These are phyloP conservation scores for Adrianichthys oophorus DNA, from an alignment of 2,797 vertebrate genomes.

Conservation along the genomic window DNA sequence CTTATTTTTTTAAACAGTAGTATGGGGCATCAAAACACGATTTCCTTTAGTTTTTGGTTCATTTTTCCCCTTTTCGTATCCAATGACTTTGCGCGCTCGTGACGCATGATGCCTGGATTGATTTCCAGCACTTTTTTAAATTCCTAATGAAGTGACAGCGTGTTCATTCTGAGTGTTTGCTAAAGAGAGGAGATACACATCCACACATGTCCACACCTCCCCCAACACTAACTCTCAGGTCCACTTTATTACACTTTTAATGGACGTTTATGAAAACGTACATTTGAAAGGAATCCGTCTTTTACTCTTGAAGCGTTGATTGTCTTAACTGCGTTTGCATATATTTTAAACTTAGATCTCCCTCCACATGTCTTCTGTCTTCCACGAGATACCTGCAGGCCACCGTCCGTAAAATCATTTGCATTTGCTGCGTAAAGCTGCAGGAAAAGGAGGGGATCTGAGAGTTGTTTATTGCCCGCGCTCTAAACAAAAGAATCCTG, in stretches of 20 bases:
- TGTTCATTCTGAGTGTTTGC: constrained; percentile 88
- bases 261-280: too few species aligned
- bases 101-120: constrained; percentile 22
- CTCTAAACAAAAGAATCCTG: constrained; percentile 97
- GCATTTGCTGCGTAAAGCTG: constrained; percentile 51
- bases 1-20: constrained; percentile 86
- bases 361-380: constrained; percentile 41
- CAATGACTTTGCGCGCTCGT: constrained; percentile 46
- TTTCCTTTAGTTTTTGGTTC: neutral
- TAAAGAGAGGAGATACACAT: constrained; percentile 60
- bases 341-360: constrained; percentile 19
- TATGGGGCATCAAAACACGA: constrained; percentile 10
- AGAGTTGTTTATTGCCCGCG: constrained; percentile 88
- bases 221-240: constrained; percentile 22
- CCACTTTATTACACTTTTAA: neutral
- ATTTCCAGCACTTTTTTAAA: constrained; percentile 57
- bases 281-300: too few species aligned
- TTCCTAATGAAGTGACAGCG: constrained; percentile 71
- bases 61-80: neutral
- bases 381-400: constrained; percentile 7
- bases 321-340: constrained; percentile 11
- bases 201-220: constrained; percentile 45
- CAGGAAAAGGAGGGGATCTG: constrained; percentile 64
- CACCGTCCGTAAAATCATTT: constrained; percentile 46
- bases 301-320: too few species aligned